Evolutionary conservation across 2,888 invertebrate genomes (phyloP).

Genomic region (Agrochola litura): DNA sequence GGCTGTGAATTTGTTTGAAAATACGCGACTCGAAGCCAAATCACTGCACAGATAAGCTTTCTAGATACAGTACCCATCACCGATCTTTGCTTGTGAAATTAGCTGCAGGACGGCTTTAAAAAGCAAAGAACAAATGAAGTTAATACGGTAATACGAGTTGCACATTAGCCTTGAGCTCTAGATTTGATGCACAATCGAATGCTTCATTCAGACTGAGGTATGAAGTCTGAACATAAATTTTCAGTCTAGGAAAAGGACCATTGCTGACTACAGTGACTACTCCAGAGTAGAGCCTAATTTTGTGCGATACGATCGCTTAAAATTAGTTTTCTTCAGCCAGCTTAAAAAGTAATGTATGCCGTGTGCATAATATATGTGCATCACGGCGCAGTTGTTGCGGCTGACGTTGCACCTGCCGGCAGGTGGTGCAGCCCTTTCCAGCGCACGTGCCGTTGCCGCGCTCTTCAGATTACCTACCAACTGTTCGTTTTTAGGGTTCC

Average conservation of each 20-base stretch:
- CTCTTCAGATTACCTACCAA: conserved; percentile 62
- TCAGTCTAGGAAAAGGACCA: neutral
- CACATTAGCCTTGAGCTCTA: neutral
- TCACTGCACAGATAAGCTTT: neutral
- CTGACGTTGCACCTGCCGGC: conserved; percentile 80
- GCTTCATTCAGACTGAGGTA: neutral
- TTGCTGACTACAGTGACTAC: conserved; percentile 8
- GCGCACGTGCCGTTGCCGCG: conserved; percentile 71
- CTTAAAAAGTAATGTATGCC: conserved; percentile 33
- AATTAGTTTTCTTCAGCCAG: conserved; percentile 31
- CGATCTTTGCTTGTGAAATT: neutral
- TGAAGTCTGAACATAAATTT: neutral
- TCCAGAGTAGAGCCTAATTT: conserved; percentile 19
- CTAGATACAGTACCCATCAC: neutral
- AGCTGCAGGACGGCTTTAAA: neutral
- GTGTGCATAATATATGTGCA: conserved; percentile 38
- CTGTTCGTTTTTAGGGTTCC: conserved; percentile 56
- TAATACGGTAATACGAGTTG: neutral
- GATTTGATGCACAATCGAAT: neutral
- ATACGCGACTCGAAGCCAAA: too few species aligned
- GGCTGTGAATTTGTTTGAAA: too few species aligned
- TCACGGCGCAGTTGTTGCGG: conserved; percentile 61
- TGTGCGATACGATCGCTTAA: conserved; percentile 14
- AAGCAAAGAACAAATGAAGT: neutral
- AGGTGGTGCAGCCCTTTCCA: conserved; percentile 73